Evolutionary conservation across 1,140 invertebrate genomes (phyloP), one percentile per base, ranked within the genome.

Genomic region (Microplitis demolitor): DNA sequence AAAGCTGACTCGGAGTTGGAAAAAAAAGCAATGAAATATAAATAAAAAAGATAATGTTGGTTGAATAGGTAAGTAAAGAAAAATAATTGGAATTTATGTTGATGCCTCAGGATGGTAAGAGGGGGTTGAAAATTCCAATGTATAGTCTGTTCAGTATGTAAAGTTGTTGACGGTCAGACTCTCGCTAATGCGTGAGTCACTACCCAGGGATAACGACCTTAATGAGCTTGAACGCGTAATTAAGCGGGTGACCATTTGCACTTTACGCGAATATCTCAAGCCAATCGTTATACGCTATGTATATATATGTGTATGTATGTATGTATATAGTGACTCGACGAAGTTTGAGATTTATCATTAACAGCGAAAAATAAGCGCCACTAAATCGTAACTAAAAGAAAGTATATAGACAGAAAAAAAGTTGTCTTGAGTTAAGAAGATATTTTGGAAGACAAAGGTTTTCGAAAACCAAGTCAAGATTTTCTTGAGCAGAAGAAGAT

Each of bases 161-260:
- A 39, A 51, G 62, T 62, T 33, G 50, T 56, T 39, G 61, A 70
- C 58, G 61, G 58, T 45, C 39, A 6, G 37, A n/a, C 14, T 9
- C 14, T 71, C 33, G 69, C 58, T 72, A 75, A 75, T 75, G 74
- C 74, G 74, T 75, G 70, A 33, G 60, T 68, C 63, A 50, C 24
- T n/a, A 58, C 37, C 37, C 39, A 45, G 34, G 63, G 54, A 74
- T 74, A 74, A 71, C 68, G 64, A 58, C 34, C 56, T 67, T 69
- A 72, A 75, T 75, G 71, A 75, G 70, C 66, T 72, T 51, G 66
- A 66, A 69, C 74, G 64, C 68, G 74, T 75, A 75, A 75, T 75
- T 75, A 75, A 75, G 50, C 66, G 67, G 62, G 68, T 66, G 71
- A 70, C 61, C 74, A 75, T 75, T 75, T 75, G 71, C 74, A 72